phyloP scores from a whole-genome alignment of 2,797 vertebrate species.

The Phoeniculus purpureus region DNA sequence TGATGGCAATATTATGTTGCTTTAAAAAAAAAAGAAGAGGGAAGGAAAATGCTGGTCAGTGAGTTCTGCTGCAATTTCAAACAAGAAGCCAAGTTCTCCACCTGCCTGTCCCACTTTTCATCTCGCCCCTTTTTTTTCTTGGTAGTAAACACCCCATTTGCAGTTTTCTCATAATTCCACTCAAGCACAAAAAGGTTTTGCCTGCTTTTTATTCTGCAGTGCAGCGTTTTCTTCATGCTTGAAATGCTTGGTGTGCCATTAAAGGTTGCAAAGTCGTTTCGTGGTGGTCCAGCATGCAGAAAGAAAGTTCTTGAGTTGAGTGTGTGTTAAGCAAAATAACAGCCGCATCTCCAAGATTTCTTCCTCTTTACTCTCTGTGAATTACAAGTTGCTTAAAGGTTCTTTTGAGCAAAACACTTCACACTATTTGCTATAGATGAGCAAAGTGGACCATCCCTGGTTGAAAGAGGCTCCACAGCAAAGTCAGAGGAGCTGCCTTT shows the following conservation, averaged over 20 bases:
- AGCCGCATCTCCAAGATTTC: not conserved
- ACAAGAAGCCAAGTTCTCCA: not conserved
- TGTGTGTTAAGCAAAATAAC: conserved; percentile 21
- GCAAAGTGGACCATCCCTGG: not conserved
- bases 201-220: conserved; percentile 17
- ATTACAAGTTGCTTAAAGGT: not conserved
- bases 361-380: not conserved
- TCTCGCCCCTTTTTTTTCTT: conserved; percentile 8
- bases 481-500: not conserved
- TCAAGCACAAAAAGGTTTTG: conserved; percentile 22
- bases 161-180: conserved; percentile 29
- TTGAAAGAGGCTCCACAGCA: not conserved
- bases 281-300: conserved; percentile 9
- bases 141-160: not conserved
- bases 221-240: conserved; percentile 52
- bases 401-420: conserved; percentile 21
- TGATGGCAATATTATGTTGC: not conserved
- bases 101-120: not conserved
- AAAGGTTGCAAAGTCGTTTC: conserved; percentile 13
- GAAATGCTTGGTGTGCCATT: conserved; percentile 12
- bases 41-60: not conserved
- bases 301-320: conserved; percentile 9
- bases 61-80: not conserved
- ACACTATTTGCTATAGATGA: not conserved
- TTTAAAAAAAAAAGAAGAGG: not conserved